Evolutionary conservation across 1,140 invertebrate species (phyloP).

Genomic region (Megalonaias nervosa): DNA sequence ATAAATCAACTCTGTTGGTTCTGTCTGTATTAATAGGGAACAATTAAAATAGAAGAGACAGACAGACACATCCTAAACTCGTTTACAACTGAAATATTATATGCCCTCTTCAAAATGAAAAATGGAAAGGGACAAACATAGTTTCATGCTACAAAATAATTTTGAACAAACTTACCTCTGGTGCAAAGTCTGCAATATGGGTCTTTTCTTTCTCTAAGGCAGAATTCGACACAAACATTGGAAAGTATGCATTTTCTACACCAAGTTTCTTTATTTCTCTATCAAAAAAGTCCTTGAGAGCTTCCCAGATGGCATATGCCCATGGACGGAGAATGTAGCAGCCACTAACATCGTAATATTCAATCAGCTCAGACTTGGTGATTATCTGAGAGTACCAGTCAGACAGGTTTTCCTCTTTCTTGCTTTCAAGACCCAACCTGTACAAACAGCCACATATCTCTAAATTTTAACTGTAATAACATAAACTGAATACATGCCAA

Average conservation of each 20-base stretch:
- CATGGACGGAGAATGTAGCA: conserved; percentile 98
- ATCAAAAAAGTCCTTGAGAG: conserved; percentile 92
- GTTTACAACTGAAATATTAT: no score
- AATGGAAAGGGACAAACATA: no score
- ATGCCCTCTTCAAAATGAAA: no score
- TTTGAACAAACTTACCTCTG: conserved; percentile 80
- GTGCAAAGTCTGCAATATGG: conserved; percentile 98
- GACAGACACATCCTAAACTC: no score
- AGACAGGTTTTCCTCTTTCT: conserved; percentile 92
- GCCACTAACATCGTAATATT: conserved; percentile 99
- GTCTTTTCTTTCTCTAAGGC: conserved; percentile 96
- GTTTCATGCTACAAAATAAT: not conserved
- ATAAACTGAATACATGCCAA: no score
- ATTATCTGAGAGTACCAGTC: conserved; percentile 99
- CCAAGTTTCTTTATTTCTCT: conserved; percentile 91
- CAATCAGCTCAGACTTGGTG: conserved; percentile 98
- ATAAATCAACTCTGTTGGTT: no score
- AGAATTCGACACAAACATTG: conserved; percentile 94
- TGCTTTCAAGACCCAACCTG: conserved; percentile 92
- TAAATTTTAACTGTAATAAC: no score
- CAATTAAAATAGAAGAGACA: no score
- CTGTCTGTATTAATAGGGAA: no score
- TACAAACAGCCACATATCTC: not conserved
- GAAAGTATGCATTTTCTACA: conserved; percentile 98
- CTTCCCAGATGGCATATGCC: conserved; percentile 98